Conservation (phyloP, 2,113 vertebrate species). For the Setophaga kirtlandii region DNA sequence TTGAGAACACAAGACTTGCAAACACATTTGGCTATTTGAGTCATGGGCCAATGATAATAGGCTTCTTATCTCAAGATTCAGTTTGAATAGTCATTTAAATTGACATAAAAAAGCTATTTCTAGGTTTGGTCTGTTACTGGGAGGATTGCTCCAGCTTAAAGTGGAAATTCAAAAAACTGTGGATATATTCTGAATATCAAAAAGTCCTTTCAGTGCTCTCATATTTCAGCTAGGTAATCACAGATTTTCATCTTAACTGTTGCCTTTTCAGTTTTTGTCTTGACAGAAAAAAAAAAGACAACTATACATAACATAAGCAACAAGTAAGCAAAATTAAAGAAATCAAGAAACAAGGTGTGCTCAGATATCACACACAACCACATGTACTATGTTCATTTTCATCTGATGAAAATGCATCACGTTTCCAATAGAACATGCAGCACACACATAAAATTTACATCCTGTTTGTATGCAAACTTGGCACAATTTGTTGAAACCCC, state of each 20-base stretch:
- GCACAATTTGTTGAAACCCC: neutral
- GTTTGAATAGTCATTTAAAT: constrained; percentile 25
- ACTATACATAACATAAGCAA: neutral
- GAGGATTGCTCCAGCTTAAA: constrained; percentile 8
- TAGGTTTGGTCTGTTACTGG: neutral
- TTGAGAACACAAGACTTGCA: neutral
- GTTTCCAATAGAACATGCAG: constrained; percentile 52
- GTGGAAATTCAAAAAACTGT: constrained; percentile 34
- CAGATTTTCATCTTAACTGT: neutral
- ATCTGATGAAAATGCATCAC: constrained; percentile 9
- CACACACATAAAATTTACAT: constrained; percentile 12
- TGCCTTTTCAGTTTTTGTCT: neutral
- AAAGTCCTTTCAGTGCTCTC: neutral
- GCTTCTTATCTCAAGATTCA: neutral
- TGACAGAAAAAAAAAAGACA: neutral
- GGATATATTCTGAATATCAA: neutral
- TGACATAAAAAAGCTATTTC: constrained; percentile 29
- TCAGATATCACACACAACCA: neutral
- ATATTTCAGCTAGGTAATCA: neutral
- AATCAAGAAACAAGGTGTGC: neutral
- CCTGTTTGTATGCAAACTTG: constrained; percentile 26
- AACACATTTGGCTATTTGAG: neutral
- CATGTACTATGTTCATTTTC: constrained; percentile 12
- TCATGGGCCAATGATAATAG: neutral
- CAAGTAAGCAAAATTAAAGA: constrained; percentile 6